A percentile compares a stretch with the other conserved stretches of the same genome.
phyloP scores from a whole-genome alignment of 2,888 invertebrate genomes.

The Neoascia interrupta region DNA sequence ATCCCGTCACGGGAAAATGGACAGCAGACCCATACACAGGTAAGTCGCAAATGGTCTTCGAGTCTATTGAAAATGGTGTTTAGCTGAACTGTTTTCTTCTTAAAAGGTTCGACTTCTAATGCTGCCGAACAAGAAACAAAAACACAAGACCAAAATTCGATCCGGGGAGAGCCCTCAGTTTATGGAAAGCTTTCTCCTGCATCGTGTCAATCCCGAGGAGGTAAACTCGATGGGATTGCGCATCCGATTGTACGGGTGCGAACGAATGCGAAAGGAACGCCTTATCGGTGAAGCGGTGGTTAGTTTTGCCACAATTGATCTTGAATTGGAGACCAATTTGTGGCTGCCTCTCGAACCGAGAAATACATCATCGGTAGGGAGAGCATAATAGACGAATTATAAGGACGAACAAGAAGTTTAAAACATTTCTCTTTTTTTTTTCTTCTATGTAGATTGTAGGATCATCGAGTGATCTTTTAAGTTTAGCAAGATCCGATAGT shows the following conservation, averaged over 20 bases:
- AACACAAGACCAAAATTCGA: conserved; percentile 95
- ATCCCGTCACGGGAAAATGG: conserved; percentile 86
- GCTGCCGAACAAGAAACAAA: conserved; percentile 94
- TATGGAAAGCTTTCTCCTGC: conserved; percentile 94
- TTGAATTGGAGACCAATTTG: conserved; percentile 93
- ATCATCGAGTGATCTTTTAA: conserved; percentile 84
- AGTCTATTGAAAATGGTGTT: not conserved
- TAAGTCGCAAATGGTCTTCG: conserved; percentile 72
- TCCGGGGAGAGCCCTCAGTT: conserved; percentile 95
- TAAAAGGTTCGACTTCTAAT: conserved; percentile 90
- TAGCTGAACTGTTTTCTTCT: not conserved
- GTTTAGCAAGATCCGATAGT: conserved; percentile 94
- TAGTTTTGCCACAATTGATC: conserved; percentile 92
- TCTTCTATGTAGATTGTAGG: conserved; percentile 80
- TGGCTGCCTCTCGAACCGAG: conserved; percentile 93
- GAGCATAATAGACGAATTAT: not conserved
- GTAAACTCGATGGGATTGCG: conserved; percentile 95
- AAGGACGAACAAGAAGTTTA: no score
- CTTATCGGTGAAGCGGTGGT: conserved; percentile 94
- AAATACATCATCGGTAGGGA: conserved; percentile 81
- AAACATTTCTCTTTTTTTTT: conserved; percentile 25
- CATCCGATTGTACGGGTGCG: conserved; percentile 94
- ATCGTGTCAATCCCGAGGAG: conserved; percentile 96
- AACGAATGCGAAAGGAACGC: conserved; percentile 94
- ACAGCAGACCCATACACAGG: conserved; percentile 86